phyloP scores from a whole-genome alignment of 2,113 vertebrate genomes.

The Oophaga pumilio region DNA sequence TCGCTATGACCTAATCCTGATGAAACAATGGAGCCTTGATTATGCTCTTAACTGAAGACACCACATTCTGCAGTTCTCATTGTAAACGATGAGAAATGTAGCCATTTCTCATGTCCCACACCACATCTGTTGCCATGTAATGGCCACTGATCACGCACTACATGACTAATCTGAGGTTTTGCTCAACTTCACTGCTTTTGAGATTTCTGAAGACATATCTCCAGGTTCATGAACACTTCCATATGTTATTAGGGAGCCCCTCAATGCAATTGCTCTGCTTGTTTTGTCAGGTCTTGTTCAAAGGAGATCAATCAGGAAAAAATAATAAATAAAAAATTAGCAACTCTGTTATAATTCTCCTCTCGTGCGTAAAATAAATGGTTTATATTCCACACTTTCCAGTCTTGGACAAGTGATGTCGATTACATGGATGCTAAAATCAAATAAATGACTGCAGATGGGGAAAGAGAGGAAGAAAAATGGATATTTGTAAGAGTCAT shows the following conservation, averaged over 20 bases:
- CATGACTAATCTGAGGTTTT: constrained; percentile 12
- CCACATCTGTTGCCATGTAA: constrained; percentile 30
- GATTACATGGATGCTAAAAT: background rate
- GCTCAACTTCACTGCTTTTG: background rate
- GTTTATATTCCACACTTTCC: background rate
- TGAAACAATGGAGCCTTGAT: background rate
- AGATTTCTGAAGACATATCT: background rate
- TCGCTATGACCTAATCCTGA: background rate
- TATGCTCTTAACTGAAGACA: background rate
- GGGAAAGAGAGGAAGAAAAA: background rate
- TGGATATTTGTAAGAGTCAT: background rate
- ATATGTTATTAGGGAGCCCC: background rate
- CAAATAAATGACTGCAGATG: constrained; percentile 7
- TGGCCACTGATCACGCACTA: background rate
- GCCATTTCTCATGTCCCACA: background rate
- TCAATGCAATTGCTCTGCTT: constrained; percentile 10
- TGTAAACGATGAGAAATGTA: background rate
- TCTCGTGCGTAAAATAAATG: background rate
- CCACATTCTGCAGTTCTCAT: background rate
- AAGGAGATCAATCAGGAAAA: constrained; percentile 31
- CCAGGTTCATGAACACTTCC: background rate
- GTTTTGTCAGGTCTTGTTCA: constrained; percentile 13
- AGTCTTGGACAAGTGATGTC: background rate
- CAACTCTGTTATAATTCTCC: no score
- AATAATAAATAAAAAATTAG: constrained; percentile 31